Evolutionary conservation across 2,888 invertebrate genomes (phyloP).

Genomic region (Epirrhoe alternata): DNA sequence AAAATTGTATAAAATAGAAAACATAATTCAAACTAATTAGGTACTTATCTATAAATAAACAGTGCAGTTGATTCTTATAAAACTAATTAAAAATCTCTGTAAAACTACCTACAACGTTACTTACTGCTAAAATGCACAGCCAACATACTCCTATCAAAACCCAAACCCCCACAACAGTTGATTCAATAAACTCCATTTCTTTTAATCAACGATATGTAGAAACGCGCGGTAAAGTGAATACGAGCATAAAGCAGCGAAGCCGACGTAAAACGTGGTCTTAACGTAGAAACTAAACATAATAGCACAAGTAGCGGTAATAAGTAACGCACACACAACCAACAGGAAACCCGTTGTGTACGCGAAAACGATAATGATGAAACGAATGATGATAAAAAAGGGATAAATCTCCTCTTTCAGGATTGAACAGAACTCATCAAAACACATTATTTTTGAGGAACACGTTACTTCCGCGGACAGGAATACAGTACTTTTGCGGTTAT

Average conservation of each 20-base stretch:
- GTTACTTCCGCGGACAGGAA: too few relatives aligned
- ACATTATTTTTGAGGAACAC: background rate
- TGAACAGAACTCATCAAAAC: background rate
- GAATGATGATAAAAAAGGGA: background rate
- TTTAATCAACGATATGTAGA: background rate
- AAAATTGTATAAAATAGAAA: too few relatives aligned
- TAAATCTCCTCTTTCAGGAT: background rate
- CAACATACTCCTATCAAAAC: background rate
- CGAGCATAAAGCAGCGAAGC: background rate
- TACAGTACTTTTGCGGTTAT: background rate
- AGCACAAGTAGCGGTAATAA: background rate
- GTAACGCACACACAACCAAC: background rate
- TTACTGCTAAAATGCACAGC: slow-evolving; percentile 1
- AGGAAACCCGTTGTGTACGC: background rate
- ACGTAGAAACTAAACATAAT: background rate
- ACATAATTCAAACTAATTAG: too few relatives aligned
- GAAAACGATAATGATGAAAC: background rate
- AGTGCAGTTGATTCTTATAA: too few relatives aligned
- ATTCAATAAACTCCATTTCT: background rate
- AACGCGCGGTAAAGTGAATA: background rate
- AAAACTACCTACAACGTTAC: background rate
- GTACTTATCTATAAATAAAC: too few relatives aligned
- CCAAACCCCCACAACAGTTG: background rate
- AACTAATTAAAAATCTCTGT: background rate
- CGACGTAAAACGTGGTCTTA: background rate